phyloP scores from a whole-genome alignment of 2,113 vertebrate species.

The Heterocephalus glaber region DNA sequence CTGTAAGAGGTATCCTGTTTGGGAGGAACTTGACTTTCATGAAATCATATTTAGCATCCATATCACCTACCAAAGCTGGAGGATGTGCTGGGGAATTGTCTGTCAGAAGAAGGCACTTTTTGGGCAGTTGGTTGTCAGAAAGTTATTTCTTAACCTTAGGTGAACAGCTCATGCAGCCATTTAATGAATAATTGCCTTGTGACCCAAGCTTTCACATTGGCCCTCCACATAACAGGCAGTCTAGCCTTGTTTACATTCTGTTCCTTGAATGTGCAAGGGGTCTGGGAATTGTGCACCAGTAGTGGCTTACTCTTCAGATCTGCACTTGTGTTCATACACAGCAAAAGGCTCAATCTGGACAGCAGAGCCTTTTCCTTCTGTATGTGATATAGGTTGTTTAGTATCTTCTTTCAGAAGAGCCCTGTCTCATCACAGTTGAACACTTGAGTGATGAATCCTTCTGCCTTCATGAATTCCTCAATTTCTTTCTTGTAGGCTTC shows the following conservation, averaged over 20 bases:
- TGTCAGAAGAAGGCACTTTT: not conserved
- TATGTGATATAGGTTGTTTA: not conserved
- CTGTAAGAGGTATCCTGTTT: not conserved
- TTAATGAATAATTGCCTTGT: not conserved
- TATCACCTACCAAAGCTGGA: not conserved
- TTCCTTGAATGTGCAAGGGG: not conserved
- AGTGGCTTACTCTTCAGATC: not conserved
- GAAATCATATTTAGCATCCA: not conserved
- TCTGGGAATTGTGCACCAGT: not conserved
- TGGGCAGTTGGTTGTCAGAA: not conserved
- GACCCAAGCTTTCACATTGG: not conserved
- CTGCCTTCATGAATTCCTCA: not conserved
- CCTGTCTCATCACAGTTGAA: not conserved
- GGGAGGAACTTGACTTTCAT: not conserved
- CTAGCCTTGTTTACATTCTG: not conserved
- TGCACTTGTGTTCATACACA: not conserved
- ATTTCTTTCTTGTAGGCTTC: not conserved
- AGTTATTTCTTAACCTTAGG: not conserved
- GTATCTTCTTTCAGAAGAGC: not conserved
- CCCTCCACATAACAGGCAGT: too few relatives aligned
- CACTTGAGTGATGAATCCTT: not conserved
- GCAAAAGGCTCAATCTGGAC: not conserved
- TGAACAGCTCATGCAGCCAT: not conserved
- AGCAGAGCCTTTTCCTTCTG: not conserved
- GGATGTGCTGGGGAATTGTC: not conserved